Conservation (phyloP, 2,888 invertebrate species). For the Diadromus collaris region DNA sequence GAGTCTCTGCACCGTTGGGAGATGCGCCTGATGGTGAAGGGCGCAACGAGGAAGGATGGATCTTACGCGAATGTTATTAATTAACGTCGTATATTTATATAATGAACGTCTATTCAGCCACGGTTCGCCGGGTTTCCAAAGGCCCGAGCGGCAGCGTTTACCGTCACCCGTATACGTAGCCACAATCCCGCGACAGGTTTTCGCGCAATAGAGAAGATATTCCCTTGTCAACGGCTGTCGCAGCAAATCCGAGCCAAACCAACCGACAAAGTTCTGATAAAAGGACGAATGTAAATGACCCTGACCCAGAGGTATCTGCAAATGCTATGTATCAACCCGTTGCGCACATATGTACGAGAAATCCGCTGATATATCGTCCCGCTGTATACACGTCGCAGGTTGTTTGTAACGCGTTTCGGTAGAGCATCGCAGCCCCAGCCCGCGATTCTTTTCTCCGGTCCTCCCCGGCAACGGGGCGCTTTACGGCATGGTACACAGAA, state of each 20-base stretch:
- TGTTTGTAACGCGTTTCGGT: conserved; percentile 52
- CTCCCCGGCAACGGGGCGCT: background rate
- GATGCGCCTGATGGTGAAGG: background rate
- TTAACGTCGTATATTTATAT: conserved; percentile 11
- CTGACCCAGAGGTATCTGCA: conserved; percentile 41
- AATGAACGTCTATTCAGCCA: background rate
- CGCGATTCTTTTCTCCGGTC: conserved; percentile 16
- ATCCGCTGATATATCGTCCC: conserved; percentile 37
- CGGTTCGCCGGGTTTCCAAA: background rate
- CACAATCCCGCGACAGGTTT: background rate
- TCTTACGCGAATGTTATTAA: conserved; percentile 19
- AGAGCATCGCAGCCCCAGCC: conserved; percentile 33
- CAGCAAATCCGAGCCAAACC: conserved; percentile 3
- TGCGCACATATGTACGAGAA: conserved; percentile 21
- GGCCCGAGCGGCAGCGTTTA: background rate
- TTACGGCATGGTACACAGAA: conserved; percentile 38
- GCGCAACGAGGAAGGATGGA: background rate
- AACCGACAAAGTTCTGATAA: conserved; percentile 46
- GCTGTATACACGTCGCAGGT: conserved; percentile 26
- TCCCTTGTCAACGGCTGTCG: conserved; percentile 1
- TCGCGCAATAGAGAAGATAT: conserved; percentile 26
- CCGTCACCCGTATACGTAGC: background rate
- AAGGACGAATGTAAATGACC: conserved; percentile 45
- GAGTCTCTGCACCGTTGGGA: background rate
- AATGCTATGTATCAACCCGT: conserved; percentile 26